phyloP scores from a whole-genome alignment of 2,797 vertebrate genomes.

The Enteromius mattozi region DNA sequence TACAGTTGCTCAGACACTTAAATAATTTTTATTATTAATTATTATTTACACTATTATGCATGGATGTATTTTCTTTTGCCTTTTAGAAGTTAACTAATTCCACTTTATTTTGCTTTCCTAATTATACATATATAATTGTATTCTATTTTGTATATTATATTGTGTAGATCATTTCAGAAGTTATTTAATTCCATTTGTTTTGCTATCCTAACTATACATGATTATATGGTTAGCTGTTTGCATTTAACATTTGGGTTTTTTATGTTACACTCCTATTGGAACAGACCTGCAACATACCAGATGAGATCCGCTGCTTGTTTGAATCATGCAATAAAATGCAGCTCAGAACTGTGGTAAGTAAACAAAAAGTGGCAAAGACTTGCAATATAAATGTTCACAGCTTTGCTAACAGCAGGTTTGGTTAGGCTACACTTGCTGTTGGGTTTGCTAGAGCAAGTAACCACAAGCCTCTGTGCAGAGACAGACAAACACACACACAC shows the following conservation, averaged over 20 bases:
- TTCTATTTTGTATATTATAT: neutral
- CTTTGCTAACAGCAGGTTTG: slow-evolving; percentile 35
- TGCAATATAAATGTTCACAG: slow-evolving; percentile 11
- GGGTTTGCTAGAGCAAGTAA: slow-evolving; percentile 52
- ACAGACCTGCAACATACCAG: neutral
- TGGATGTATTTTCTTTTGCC: neutral
- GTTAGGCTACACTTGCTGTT: slow-evolving; percentile 41
- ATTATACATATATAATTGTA: neutral
- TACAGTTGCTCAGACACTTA: neutral
- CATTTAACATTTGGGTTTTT: neutral
- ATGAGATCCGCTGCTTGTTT: neutral
- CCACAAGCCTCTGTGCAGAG: slow-evolving; percentile 52
- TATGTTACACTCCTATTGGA: neutral
- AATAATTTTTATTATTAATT: neutral
- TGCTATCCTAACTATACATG: neutral
- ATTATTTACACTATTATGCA: neutral
- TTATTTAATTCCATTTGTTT: neutral
- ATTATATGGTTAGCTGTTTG: neutral
- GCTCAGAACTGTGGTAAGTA: neutral
- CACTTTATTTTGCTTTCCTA: neutral
- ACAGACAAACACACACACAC: slow-evolving; percentile 48
- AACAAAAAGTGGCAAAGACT: slow-evolving; percentile 17
- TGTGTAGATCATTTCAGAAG: neutral
- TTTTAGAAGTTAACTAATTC: neutral
- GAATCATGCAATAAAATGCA: slow-evolving; percentile 10